These are phyloP conservation scores for Temnothorax nylanderi DNA, from an alignment of 1,140 invertebrate genomes.

Conservation along the genomic window DNA sequence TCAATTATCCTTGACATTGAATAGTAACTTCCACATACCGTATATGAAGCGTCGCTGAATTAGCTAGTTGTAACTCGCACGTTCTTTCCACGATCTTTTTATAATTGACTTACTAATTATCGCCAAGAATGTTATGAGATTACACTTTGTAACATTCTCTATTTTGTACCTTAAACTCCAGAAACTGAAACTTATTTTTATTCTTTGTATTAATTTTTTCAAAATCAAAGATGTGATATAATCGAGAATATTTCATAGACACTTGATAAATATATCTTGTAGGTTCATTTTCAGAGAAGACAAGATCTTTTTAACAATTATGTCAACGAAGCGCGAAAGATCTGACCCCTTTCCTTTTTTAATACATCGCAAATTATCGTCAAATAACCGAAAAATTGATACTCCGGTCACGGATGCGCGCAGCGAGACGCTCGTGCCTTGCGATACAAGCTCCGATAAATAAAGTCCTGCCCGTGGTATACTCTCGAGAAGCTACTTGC, in stretches of 20 bases:
- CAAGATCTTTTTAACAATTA: background rate
- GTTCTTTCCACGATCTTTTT: background rate
- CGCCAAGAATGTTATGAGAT: background rate
- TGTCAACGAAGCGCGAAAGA: slow-evolving; percentile 20
- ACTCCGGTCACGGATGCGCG: slow-evolving; percentile 20
- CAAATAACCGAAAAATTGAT: slow-evolving; percentile 28
- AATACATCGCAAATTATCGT: slow-evolving; percentile 26
- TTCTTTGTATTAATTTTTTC: background rate
- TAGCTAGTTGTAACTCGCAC: background rate
- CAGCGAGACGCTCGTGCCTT: background rate
- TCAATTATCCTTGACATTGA: slow-evolving; percentile 41
- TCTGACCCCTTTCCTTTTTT: background rate
- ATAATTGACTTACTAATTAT: background rate
- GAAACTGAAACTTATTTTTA: background rate
- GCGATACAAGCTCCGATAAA: slow-evolving; percentile 50
- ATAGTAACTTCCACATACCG: slow-evolving; percentile 13
- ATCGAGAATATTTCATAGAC: background rate
- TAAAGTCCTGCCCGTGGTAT: slow-evolving; percentile 29
- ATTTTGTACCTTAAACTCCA: background rate
- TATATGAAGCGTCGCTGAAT: background rate
- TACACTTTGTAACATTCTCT: background rate
- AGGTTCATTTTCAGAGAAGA: background rate
- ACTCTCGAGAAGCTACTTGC: slow-evolving; percentile 33
- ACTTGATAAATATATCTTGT: background rate
- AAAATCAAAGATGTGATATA: background rate